These are phyloP conservation scores for Lochmaea crataegi DNA, from an alignment of 2,888 invertebrate species.

Conservation along the genomic window DNA sequence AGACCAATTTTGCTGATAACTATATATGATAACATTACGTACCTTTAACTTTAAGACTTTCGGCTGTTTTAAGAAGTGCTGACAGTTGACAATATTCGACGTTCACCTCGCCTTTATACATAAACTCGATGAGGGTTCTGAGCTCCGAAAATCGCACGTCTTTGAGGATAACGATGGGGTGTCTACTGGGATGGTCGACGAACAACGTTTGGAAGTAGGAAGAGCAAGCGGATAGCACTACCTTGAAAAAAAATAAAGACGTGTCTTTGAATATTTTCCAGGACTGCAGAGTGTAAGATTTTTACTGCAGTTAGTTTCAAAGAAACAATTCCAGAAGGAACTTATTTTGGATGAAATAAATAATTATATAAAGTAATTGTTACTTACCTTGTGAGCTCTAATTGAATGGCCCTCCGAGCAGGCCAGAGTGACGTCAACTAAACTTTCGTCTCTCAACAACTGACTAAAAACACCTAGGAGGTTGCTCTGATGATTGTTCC, in stretches of 20 bases:
- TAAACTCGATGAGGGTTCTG: conserved; percentile 93
- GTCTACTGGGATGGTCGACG: conserved; percentile 88
- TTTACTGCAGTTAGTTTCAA: too few relatives aligned
- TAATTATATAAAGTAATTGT: neutral
- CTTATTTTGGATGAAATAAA: too few relatives aligned
- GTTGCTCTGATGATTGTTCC: conserved; percentile 99
- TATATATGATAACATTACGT: conserved; percentile 14
- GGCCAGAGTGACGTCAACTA: conserved; percentile 96
- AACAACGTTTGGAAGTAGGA: conserved; percentile 95
- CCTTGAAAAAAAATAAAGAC: conserved; percentile 56
- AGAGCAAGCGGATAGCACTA: conserved; percentile 95
- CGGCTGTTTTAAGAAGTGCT: conserved; percentile 90
- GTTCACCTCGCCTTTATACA: conserved; percentile 97
- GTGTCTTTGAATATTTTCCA: too few relatives aligned
- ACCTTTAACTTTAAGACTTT: conserved; percentile 91
- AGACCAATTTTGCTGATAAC: too few relatives aligned
- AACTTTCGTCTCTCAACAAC: conserved; percentile 94
- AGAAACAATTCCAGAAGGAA: too few relatives aligned
- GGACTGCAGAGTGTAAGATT: too few relatives aligned
- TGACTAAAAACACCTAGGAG: conserved; percentile 97
- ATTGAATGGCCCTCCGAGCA: conserved; percentile 96
- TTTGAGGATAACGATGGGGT: conserved; percentile 94
- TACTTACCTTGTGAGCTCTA: conserved; percentile 81
- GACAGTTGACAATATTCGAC: conserved; percentile 93
- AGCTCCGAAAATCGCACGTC: conserved; percentile 93